Evolutionary conservation across 2,113 vertebrate species (phyloP).

Genomic region (Uropsilus gracilis): DNA sequence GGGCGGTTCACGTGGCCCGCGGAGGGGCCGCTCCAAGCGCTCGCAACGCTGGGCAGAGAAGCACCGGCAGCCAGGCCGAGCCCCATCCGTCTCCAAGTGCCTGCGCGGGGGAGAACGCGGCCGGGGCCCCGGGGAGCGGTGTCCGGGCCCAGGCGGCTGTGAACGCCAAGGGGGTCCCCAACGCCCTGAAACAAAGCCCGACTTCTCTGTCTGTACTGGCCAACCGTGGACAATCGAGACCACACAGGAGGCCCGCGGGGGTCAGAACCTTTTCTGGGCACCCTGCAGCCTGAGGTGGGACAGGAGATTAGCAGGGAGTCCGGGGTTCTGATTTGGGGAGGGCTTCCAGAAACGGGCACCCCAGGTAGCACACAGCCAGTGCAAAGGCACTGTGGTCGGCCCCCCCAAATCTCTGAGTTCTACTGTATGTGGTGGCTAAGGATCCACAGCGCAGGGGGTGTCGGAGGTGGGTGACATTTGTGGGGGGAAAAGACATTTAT

Average conservation of each 20-base stretch:
- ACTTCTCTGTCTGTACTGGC: background rate
- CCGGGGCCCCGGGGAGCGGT: too few relatives aligned
- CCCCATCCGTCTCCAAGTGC: background rate
- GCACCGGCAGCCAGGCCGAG: fast-evolving
- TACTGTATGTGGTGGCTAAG: background rate
- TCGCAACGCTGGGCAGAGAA: constrained; percentile 2
- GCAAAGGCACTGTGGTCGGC: background rate
- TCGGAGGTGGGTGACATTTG: background rate
- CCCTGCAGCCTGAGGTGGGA: background rate
- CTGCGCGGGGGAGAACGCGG: background rate
- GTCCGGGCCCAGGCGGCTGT: background rate
- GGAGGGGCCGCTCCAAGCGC: background rate
- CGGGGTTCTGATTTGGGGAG: too few relatives aligned
- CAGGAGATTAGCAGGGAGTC: fast-evolving
- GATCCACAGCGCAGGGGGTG: fast-evolving
- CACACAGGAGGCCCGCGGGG: background rate
- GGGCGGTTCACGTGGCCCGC: background rate
- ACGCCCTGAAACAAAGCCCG: fast-evolving
- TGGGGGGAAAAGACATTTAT: too few relatives aligned
- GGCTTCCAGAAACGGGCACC: background rate
- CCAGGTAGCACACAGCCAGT: background rate
- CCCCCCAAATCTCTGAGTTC: too few relatives aligned
- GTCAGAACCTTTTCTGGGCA: background rate
- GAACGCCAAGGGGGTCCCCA: background rate
- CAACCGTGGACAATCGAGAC: background rate